Conservation (phyloP, 1,140 invertebrate species). For the Cotesia chilonis region DNA sequence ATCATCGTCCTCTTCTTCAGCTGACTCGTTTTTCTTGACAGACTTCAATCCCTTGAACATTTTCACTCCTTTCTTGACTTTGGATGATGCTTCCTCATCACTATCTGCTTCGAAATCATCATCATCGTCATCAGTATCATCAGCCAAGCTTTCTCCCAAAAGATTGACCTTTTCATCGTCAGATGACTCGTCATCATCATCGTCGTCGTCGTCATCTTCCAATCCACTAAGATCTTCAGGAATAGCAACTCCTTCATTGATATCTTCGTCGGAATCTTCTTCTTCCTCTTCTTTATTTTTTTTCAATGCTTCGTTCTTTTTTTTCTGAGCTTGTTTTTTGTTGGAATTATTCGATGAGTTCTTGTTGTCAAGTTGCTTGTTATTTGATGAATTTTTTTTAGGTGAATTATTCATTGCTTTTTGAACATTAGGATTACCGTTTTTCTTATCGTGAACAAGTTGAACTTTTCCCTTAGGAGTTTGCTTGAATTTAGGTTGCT, state of each 20-base stretch:
- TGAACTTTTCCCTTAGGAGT: constrained; percentile 41
- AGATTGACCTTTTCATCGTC: constrained; percentile 28
- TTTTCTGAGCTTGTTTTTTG: constrained; percentile 20
- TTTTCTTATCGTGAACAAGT: constrained; percentile 37
- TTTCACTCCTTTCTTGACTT: constrained; percentile 44
- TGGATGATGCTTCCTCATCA: constrained; percentile 3
- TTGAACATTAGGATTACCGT: constrained; percentile 28
- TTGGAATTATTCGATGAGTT: not conserved
- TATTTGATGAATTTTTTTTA: not conserved
- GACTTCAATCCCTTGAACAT: constrained; percentile 46
- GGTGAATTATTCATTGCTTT: constrained; percentile 16
- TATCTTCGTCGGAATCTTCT: constrained; percentile 34
- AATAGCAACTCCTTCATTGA: constrained; percentile 35
- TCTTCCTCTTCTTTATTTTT: constrained; percentile 30
- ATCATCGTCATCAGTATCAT: constrained; percentile 39
- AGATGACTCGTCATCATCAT: constrained; percentile 34
- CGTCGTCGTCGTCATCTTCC: constrained; percentile 33
- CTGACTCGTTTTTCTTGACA: constrained; percentile 20
- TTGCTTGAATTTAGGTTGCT: constrained; percentile 46
- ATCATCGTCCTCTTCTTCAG: constrained; percentile 33
- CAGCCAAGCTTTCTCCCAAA: constrained; percentile 33
- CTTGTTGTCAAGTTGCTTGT: not conserved
- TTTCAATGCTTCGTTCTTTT: constrained; percentile 26
- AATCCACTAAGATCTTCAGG: constrained; percentile 25
- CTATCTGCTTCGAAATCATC: constrained; percentile 37